A percentile compares a stretch with the other conserved stretches of the same genome.
phyloP scores from a whole-genome alignment of 2,888 invertebrate genomes.

The Celastrina argiolus region DNA sequence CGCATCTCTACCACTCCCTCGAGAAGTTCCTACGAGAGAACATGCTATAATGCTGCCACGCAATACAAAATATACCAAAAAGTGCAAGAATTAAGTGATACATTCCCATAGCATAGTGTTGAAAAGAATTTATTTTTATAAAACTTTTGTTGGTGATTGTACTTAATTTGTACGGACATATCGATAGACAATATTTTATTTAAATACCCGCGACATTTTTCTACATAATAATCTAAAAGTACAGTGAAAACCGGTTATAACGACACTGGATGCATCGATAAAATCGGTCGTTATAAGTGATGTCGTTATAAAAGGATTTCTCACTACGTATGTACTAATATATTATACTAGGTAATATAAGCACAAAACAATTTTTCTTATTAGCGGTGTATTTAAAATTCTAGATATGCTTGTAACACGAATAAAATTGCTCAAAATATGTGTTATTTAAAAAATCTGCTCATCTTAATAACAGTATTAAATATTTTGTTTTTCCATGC shows the following conservation, averaged over 20 bases:
- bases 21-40: constrained; percentile 85
- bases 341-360: not conserved
- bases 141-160: constrained; percentile 6
- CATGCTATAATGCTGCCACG: constrained; percentile 49
- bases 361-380: not conserved
- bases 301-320: no score
- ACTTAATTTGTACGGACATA: constrained; percentile 8
- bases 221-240: no score
- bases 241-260: no score
- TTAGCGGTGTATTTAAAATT: not conserved
- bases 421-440: not conserved
- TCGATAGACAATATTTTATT: not conserved
- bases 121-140: constrained; percentile 8
- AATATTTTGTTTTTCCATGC: no score
- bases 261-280: no score
- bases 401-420: not conserved
- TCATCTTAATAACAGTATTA: no score
- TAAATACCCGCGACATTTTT: not conserved
- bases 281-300: no score
- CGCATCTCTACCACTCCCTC: constrained; percentile 92
- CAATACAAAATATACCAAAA: constrained; percentile 6
- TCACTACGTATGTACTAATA: no score
- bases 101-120: not conserved
- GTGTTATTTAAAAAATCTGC: no score
- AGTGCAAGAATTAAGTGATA: constrained; percentile 1